Base-by-base conservation (phyloP, 2,113 vertebrate genomes). In the Camelus dromedarius region DNA sequence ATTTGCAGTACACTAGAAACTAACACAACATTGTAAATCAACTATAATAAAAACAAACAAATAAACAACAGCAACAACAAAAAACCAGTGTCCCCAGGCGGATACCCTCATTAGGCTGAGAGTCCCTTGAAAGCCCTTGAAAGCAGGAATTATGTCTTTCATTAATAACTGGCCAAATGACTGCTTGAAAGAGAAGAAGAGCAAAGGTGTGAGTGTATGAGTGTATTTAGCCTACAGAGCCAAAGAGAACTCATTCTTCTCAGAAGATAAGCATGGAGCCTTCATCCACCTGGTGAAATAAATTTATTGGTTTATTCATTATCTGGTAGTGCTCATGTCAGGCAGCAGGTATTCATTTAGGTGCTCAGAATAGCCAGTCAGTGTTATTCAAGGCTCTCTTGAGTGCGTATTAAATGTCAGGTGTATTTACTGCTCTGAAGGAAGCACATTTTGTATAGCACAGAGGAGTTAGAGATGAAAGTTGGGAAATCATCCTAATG, bases 391-490 rank as follows among this genome's bases (percentile, higher is more conserved):
- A 69, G 92, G 42, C 46, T 64, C 67, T 70, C 9, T 11, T 13
- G 26, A 80, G 66, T 62, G 5, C 8, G 0, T 75, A 93, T 89
- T 85, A 89, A 89, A 89, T 88, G 60, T 66, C 77, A 89, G 79
- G 38, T 24, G 62, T 8, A 24, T 26, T 85, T n/a, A 52, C 76
- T 85, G 16, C 77, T 95, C 48, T 58, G 92, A 72, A 58, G 82
- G 28, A 93, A 89, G 56, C 92, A 79, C 50, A 58, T 91, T 93
- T 94, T 84, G 48, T 83, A 18, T 81, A 67, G 60, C 67, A 73
- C 48, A 62, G 38, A 83, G 75, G 64, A 69, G 56, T 80, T 50
- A 80, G 85, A 75, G 84, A 24, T 62, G 48, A 75, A 91, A 90
- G 62, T 62, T 70, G 30, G 38, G 52, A 84, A 93, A 58, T 81